Evolutionary conservation across 2,888 invertebrate species (phyloP), one percentile per base, ranked within the genome.

Genomic region (Nephrotoma appendiculata): DNA sequence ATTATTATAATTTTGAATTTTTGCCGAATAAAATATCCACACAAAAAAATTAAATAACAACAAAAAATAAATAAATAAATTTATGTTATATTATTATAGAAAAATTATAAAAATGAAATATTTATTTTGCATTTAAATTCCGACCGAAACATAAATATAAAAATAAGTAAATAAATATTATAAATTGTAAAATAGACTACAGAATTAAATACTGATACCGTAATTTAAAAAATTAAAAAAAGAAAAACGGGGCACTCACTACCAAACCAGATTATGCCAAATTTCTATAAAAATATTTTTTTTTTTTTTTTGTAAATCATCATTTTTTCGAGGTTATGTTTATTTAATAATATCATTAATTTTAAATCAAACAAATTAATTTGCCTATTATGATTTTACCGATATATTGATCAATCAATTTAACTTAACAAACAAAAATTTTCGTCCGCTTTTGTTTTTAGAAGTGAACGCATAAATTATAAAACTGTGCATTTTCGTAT

Each of bases 1-100:
- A 84, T 84, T 84, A 42, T 84, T 42, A 15, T 84, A 84, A 84
- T 42, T 84, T 84, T 84, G n/a, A 42, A 84, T 84, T 84, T 84
- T 84, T 42, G 15, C 84, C 15, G 15, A 84, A 84, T 84, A 84
- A 15, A 84, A 43, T 71, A 31, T 31, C 31, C 31, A 71, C n/a
- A 57, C 52, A 52, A 52, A 6, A n/a, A 19, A 52, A 52, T n/a
- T n/a, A 52, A 15, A 44, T 44, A 44, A 44, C 31, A 52, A 52
- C 12, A 52, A 52, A 52, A 52, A 15, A 44, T 44, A 44, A 44
- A 9, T 71, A 11, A 31, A 31, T 71, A 71, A 9, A 71, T 71
- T 31, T 71, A 71, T 71, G 31, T 52, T 15, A 15, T 57, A 57
- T 57, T 11, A 6, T 57, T 71, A 71, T 71, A 31, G 71, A 3